A percentile compares a stretch with the other conserved stretches of the same genome.
Conservation (phyloP, 2,888 invertebrate genomes). For the Scaptodrosophila latifasciaeformis region DNA sequence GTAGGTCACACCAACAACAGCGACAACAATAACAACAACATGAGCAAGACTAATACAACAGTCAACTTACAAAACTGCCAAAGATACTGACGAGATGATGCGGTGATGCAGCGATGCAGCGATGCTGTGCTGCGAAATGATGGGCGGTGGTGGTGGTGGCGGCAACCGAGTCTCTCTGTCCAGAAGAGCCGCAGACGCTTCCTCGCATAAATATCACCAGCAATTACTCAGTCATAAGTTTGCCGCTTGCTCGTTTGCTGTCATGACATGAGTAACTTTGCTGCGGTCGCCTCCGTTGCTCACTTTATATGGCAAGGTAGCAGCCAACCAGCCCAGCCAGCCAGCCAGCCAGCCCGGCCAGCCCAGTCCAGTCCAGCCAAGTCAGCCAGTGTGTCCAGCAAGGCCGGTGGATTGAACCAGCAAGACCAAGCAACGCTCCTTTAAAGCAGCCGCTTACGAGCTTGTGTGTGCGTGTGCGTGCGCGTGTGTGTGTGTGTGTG, state of each 20-base stretch:
- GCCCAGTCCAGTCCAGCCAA: conserved; percentile 31
- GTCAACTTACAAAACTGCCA: conserved; percentile 12
- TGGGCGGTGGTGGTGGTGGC: conserved; percentile 15
- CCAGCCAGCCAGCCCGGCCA: conserved; percentile 6
- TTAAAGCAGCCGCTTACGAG: conserved; percentile 49
- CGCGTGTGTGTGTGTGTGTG: too few species aligned
- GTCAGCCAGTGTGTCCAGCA: not conserved
- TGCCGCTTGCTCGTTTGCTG: conserved; percentile 68
- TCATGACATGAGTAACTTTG: conserved; percentile 67
- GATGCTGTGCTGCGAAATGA: too few species aligned
- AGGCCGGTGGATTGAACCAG: too few species aligned
- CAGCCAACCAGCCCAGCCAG: not conserved
- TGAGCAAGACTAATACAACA: not conserved
- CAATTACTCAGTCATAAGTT: conserved; percentile 74
- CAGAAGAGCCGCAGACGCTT: conserved; percentile 67
- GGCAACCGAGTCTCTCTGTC: conserved; percentile 13
- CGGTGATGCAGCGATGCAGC: conserved; percentile 1
- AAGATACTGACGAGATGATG: conserved; percentile 25
- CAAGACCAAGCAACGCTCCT: too few species aligned
- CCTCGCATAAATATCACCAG: conserved; percentile 74
- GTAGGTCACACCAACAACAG: conserved; percentile 51
- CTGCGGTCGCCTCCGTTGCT: conserved; percentile 37
- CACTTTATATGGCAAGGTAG: conserved; percentile 54
- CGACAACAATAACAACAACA: conserved; percentile 16
- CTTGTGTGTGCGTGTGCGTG: too few species aligned